Evolutionary conservation across 53 echinoderm and acorn worm species (phyloP), one percentile per base, ranked within the genome.

Genomic region (Holothuria scabra): DNA sequence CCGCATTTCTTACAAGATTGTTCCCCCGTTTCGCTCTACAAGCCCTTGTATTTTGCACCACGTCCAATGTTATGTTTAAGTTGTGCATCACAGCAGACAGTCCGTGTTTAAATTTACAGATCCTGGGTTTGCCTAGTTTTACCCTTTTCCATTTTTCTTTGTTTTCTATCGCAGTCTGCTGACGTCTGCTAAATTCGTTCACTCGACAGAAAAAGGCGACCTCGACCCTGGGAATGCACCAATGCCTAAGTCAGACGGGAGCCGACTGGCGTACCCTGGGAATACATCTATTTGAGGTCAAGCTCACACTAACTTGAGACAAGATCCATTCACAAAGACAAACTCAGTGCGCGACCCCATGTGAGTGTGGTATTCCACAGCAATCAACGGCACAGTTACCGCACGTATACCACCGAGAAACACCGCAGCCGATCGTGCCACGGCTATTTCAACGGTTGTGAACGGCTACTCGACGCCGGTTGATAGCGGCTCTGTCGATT

Each of bases 211-310:
- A 72, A 46, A 46, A 35, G 6, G 5, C 48, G 72, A 72, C 72
- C 72, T 72, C 72, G 72, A 72, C 72, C 72, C 72, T 72, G 72
- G 72, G 72, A 72, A 52, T 18, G 18, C 52, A 52, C 24, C 31
- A 23, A 26, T 24, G 46, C 72, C 20, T 14, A 46, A 72, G 21
- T 41, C 72, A 69, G 69, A 44, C 72, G 22, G 46, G 72, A 48
- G 48, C 46, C 48, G 72, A 52, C 18, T 52, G 52, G 18, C 52
- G 52, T 52, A 16, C 72, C 72, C 72, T 72, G 72, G 72, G 48
- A 52, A 52, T 52, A 52, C 16, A 52, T 52, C 18, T 52, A 52
- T 52, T 52, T 52, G 48, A 72, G 72, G 72, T 72, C 72, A 72
- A 72, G 46, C 69, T 69, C 72, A 72, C 72, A 72, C 72, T 35